These are phyloP conservation scores for Dendrocopos noguchii DNA, from an alignment of 2,113 vertebrate species.

Conservation along the genomic window DNA sequence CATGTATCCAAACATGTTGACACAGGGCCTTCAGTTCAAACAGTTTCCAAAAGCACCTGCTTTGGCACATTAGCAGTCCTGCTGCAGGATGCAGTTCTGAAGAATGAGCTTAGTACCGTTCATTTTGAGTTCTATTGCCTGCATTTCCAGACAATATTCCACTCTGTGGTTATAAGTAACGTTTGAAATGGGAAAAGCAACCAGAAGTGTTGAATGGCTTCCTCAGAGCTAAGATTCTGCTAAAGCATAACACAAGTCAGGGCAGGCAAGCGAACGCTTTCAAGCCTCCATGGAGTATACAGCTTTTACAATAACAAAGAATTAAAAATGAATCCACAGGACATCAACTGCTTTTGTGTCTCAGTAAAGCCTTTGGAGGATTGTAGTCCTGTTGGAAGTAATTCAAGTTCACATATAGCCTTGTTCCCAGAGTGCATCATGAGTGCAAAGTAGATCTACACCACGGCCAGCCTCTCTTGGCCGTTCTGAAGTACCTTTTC, in stretches of 20 bases:
- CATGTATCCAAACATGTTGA: not conserved
- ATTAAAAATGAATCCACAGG: not conserved
- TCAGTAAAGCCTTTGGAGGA: not conserved
- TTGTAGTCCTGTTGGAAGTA: not conserved
- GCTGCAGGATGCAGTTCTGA: not conserved
- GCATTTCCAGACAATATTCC: not conserved
- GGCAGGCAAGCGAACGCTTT: not conserved
- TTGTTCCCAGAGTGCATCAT: not conserved
- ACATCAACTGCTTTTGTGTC: not conserved
- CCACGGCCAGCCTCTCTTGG: not conserved
- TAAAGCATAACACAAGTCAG: not conserved
- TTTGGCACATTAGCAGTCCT: not conserved
- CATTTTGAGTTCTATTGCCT: not conserved
- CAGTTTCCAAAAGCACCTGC: not conserved
- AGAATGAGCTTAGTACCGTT: not conserved
- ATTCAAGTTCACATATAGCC: not conserved
- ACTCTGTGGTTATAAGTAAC: not conserved
- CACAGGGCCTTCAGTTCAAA: not conserved
- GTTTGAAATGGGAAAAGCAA: not conserved
- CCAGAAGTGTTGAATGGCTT: not conserved
- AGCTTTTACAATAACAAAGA: slow-evolving; percentile 25
- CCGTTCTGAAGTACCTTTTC: not conserved
- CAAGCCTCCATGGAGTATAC: not conserved
- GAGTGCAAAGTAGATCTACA: not conserved
- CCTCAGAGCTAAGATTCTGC: not conserved